Base-by-base conservation (phyloP, 2,888 invertebrate genomes). In the Acrocyrtus sp. region DNA sequence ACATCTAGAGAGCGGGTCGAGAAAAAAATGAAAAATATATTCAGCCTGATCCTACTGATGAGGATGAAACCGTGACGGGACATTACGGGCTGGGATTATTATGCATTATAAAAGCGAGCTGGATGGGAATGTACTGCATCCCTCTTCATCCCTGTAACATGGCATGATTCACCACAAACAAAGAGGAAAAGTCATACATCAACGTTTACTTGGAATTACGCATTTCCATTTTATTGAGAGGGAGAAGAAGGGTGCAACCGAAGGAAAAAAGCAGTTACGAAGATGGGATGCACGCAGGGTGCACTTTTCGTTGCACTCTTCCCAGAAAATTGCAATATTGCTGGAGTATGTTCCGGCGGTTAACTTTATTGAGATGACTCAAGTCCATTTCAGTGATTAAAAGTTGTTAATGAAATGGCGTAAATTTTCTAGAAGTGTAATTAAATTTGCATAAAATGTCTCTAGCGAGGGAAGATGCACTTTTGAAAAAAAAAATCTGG, bases 391-490 rank as follows among this genome's bases (percentile, higher is more conserved):
- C 22, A 51, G 58, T 51, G 67, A 67, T 67, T 67, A 67, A 67
- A 43, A 57, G 63, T n/a, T 48, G 57, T 39, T 68, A 68, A 68
- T 74, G 62, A 68, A 74, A 74, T 63, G 48, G 56, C 62, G 65
- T 73, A 73, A 73, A 73, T 73, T 67, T 68, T 26, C 21, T 10
- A 27, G 43, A 27, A 51, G 69, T n/a, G n/a, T 66, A 76, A 76
- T 76, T 73, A 76, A 76, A 76, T 76, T 76, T 73, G 66, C 76
- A 76, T 76, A 76, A 72, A 75, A 41, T 47, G 47, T 54, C 58
- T 70, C 66, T 24, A 34, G 47, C 43, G 53, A 63, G 45, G 24
- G 51, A 0, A 21, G n/a, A n/a, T 41, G 62, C 26, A 43, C n/a
- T n/a, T n/a, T n/a, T n/a, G n/a, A n/a, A n/a, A n/a, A n/a, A n/a